Evolutionary conservation across 2,797 vertebrate genomes (phyloP), one percentile per base, ranked within the genome.

Genomic region (Numenius phaeopus): DNA sequence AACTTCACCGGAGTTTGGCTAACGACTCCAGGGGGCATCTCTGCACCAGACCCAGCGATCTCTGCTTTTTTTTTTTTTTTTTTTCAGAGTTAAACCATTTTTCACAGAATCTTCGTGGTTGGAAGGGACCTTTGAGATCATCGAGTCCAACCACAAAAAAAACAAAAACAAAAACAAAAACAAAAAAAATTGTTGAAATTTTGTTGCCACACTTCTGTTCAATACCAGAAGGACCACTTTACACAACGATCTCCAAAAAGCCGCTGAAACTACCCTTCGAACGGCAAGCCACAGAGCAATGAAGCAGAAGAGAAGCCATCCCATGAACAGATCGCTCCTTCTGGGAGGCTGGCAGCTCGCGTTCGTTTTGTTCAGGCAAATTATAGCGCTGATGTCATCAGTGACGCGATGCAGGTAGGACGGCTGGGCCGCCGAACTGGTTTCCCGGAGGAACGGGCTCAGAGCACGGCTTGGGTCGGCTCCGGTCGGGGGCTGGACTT

Each of bases 381-480:
- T 61, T 30, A 21, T 4, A 85, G 81, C 71, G n/a, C 88, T 57
- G 90, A 57, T 34, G 71, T 40, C 85, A 77, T 23, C 80, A 10
- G 23, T 20, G 81, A 61, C 0, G 1, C 1, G 8, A 8, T 44
- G 78, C 2, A 73, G 46, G 50, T 44, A 27, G 30, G 34, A 62
- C 0, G 7, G 1, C 17, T 47, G 34, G 79, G 47, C 59, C 1
- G 1, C 14, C 5, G 46, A 82, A 58, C 29, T 27, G 44, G 8
- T n/a, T 95, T 92, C 77, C 88, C 67, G 67, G 44, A 73, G 59
- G 44, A 76, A 32, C 0, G 4, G 30, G 16, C 26, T 70, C 46
- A 39, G 72, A 73, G 76, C 46, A 42, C 30, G 57, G 73, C 49
- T 39, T 32, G 76, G 42, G 15, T 39, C 42, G 8, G 4, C 32